These are phyloP conservation scores for Eupeodes latifasciatus DNA, from an alignment of 2,888 invertebrate species.

Conservation along the genomic window DNA sequence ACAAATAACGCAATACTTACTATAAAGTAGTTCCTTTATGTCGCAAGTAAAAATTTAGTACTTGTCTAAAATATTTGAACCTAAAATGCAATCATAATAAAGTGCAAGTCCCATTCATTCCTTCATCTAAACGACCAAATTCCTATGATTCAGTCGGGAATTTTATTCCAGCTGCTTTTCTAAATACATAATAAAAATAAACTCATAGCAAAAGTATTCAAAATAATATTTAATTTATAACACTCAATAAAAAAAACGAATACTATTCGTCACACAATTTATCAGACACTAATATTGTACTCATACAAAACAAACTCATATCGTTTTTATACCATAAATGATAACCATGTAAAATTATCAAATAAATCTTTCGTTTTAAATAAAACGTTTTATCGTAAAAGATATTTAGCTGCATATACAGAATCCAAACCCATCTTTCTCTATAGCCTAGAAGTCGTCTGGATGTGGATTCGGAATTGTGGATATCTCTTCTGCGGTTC, in stretches of 20 bases:
- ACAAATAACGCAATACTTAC: too few species aligned
- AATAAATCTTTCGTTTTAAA: slow-evolving; percentile 70
- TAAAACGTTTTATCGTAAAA: slow-evolving; percentile 34
- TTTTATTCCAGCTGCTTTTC: background rate
- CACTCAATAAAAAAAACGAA: background rate
- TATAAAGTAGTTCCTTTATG: too few species aligned
- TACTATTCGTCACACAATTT: slow-evolving; percentile 28
- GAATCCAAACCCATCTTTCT: background rate
- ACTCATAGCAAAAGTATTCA: background rate
- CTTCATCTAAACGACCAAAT: too few species aligned
- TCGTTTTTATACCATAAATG: slow-evolving; percentile 58
- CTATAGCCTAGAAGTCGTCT: slow-evolving; percentile 10
- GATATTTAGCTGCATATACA: background rate
- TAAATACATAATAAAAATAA: background rate
- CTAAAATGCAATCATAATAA: too few species aligned
- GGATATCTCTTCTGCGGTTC: too few species aligned
- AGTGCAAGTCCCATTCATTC: too few species aligned
- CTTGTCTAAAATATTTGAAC: too few species aligned
- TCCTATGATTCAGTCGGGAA: too few species aligned
- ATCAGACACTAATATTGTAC: slow-evolving; percentile 19
- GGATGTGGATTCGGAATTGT: background rate
- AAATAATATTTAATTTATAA: background rate
- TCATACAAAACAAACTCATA: slow-evolving; percentile 42
- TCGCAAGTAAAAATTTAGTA: too few species aligned
- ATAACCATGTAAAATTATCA: slow-evolving; percentile 74